Evolutionary conservation across 1,140 invertebrate species (phyloP).

Genomic region (Trichogramma pretiosum): DNA sequence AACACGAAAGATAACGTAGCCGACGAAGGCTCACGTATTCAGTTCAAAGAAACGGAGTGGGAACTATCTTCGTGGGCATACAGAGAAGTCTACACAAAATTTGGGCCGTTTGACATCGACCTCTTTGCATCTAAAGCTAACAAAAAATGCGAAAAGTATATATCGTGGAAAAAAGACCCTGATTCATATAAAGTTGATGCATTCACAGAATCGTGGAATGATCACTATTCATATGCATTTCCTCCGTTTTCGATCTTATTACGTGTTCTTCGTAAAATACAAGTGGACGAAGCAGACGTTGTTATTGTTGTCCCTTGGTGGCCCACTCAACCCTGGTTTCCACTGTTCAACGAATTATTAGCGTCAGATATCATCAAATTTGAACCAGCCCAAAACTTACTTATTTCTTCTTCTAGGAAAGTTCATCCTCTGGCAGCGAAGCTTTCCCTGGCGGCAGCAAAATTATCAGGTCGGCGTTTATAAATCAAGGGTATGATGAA

Average conservation of each 20-base stretch:
- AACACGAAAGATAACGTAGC: not conserved
- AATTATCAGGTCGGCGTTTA: conserved; percentile 10
- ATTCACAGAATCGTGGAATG: not conserved
- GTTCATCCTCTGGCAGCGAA: conserved; percentile 19
- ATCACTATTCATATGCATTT: not conserved
- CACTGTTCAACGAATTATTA: not conserved
- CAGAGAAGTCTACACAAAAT: not conserved
- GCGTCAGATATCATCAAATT: not conserved
- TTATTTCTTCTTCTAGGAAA: conserved; percentile 18
- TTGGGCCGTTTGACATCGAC: not conserved
- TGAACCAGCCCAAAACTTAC: not conserved
- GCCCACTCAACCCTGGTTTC: not conserved
- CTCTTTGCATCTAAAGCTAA: not conserved
- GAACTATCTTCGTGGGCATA: not conserved
- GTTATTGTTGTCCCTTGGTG: not conserved
- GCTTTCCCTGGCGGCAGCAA: conserved; percentile 22
- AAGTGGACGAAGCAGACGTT: not conserved
- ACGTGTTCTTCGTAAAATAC: not conserved
- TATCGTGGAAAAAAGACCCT: not conserved
- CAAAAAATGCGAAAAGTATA: not conserved
- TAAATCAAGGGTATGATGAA: not conserved
- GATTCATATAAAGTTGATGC: not conserved
- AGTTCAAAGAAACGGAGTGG: not conserved
- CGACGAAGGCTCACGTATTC: not conserved
- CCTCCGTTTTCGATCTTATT: not conserved